Percentiles rank a stretch among this genome's conserved stretches.
Evolutionary conservation across 2,888 invertebrate genomes (phyloP).

Genomic region (Automeris io): DNA sequence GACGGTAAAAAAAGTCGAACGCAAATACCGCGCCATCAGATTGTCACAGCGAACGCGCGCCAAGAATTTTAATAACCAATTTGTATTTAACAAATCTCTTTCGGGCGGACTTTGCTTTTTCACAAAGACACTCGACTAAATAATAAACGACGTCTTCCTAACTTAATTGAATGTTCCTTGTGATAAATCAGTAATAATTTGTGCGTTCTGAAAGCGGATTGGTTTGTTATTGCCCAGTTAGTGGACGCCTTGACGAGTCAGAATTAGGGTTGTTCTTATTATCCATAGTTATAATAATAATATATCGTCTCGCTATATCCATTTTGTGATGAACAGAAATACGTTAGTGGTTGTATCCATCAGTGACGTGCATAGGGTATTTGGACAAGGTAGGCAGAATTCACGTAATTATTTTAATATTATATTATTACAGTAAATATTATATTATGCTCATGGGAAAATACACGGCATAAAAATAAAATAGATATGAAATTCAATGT

Average conservation of each 20-base stretch:
- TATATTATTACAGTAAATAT: too few relatives aligned
- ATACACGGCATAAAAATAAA: too few relatives aligned
- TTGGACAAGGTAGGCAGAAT: too few relatives aligned
- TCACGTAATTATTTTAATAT: too few relatives aligned
- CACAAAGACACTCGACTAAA: constrained; percentile 23
- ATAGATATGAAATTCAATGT: too few relatives aligned
- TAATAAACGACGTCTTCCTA: constrained; percentile 41
- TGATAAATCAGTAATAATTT: constrained; percentile 53
- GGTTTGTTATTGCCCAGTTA: constrained; percentile 47
- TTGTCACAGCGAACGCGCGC: constrained; percentile 38
- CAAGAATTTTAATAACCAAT: constrained; percentile 73
- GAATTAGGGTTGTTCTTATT: constrained; percentile 24
- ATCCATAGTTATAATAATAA: too few relatives aligned
- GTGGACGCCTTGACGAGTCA: constrained; percentile 32
- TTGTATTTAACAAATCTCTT: constrained; percentile 68
- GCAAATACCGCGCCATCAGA: constrained; percentile 22
- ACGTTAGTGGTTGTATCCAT: too few relatives aligned
- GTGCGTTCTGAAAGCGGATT: constrained; percentile 35
- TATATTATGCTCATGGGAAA: too few relatives aligned
- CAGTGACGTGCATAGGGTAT: too few relatives aligned
- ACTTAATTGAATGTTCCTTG: constrained; percentile 56
- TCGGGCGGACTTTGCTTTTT: constrained; percentile 28
- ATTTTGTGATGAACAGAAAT: too few relatives aligned
- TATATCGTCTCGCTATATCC: too few relatives aligned
- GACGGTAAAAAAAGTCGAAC: constrained; percentile 2